Evolutionary conservation across 2,888 invertebrate genomes (phyloP), one percentile per base, ranked within the genome.

Genomic region (Phalera bucephala): DNA sequence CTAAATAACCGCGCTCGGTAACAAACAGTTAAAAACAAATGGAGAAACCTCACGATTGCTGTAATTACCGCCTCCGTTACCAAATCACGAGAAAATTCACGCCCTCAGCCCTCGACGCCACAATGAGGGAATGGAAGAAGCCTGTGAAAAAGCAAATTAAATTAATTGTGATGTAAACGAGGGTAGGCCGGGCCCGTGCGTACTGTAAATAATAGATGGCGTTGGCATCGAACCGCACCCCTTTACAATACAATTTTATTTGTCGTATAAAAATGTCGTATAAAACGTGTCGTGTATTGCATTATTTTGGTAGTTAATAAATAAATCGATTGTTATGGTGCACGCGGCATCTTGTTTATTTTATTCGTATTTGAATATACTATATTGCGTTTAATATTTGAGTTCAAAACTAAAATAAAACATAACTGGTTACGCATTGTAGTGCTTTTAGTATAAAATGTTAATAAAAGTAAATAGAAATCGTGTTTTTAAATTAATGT

Each of bases 111-210:
- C 82, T 77, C 75, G 72, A 78, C 78, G 75, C 80, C 72, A 80
- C 80, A 83, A 80, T 79, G 74, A 76, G 74, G 75, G 78, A 82
- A 78, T 81, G 77, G 79, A 80, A 81, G 87, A 86, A 87, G 82
- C 85, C 86, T 76, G 82, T 84, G 82, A 86, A 87, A 85, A 87
- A 84, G 82, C 84, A 86, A 88, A 87, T 86, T 87, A 87, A 87
- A 80, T 87, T 85, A 85, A 83, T 86, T 85, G 86, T 83, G 82
- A 82, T 83, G 81, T 86, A 85, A 87, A 85, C 84, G 84, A 84
- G 85, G 83, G 85, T 80, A 74, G 73, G 66, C 72, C 60, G 63
- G 65, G 64, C 63, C 67, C 76, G 68, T 77, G 65, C 72, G 67
- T 62, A 66, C 72, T 76, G 76, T 82, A 78, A 82, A 81, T 81